A percentile compares a stretch with the other conserved stretches of the same genome.
Conservation (phyloP, 2,888 invertebrate genomes). For the Automeris io region DNA sequence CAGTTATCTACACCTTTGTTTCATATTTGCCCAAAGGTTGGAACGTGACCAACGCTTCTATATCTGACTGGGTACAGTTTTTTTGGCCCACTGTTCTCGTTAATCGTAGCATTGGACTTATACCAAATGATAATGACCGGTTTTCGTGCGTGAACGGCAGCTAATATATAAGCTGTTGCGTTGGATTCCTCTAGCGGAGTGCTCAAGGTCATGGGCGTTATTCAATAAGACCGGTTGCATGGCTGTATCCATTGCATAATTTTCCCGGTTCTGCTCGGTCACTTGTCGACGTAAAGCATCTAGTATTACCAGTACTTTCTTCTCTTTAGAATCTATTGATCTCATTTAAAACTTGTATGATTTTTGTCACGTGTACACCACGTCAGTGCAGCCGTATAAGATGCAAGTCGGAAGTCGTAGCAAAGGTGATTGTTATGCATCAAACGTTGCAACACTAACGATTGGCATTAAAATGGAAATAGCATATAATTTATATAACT, state of each 20-base stretch:
- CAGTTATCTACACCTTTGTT: not conserved
- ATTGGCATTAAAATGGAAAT: not conserved
- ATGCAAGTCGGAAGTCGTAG: not conserved
- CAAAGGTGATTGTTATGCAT: not conserved
- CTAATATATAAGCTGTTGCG: conserved; percentile 3
- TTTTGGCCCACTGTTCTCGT: conserved; percentile 67
- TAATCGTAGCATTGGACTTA: conserved; percentile 64
- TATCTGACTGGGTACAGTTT: conserved; percentile 38
- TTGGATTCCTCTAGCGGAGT: conserved; percentile 11
- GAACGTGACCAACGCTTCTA: conserved; percentile 24
- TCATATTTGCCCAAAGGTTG: conserved; percentile 22
- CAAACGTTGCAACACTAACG: not conserved
- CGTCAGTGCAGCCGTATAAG: not conserved
- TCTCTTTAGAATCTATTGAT: not conserved
- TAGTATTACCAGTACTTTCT: not conserved
- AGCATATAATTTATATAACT: not conserved
- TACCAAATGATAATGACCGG: conserved; percentile 63
- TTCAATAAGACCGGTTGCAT: conserved; percentile 50
- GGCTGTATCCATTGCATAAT: conserved; percentile 48
- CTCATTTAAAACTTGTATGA: not conserved
- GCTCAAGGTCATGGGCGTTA: conserved; percentile 61
- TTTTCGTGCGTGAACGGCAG: conserved; percentile 22
- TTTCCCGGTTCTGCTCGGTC: conserved; percentile 30
- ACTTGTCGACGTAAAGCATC: not conserved
- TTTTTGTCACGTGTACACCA: not conserved